A percentile compares a stretch with the other conserved stretches of the same genome.
phyloP scores from a whole-genome alignment of 2,888 invertebrate genomes.

The Rotaria magnacalcarata region DNA sequence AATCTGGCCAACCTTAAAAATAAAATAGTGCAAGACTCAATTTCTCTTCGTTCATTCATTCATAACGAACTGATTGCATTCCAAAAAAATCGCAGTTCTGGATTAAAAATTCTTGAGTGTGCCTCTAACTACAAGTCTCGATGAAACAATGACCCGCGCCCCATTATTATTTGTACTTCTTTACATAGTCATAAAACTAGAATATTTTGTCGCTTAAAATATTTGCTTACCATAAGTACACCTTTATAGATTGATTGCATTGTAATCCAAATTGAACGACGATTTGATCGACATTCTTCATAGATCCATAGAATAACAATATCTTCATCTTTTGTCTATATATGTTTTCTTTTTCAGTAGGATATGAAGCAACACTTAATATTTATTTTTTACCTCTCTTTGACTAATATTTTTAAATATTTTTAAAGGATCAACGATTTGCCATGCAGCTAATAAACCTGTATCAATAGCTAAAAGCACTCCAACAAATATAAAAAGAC shows the following conservation, averaged over 20 bases:
- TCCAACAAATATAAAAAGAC: constrained; percentile 91
- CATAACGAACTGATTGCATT: too few species aligned
- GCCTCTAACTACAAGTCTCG: too few species aligned
- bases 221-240: constrained; percentile 40
- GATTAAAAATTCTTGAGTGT: too few species aligned
- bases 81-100: too few species aligned
- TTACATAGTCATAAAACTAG: too few species aligned
- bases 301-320: constrained; percentile 77
- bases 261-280: constrained; percentile 68
- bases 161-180: too few species aligned
- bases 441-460: constrained; percentile 93
- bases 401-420: background rate
- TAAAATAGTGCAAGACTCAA: too few species aligned
- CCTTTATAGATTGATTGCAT: constrained; percentile 43
- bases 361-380: background rate
- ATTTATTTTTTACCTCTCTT: background rate
- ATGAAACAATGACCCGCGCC: too few species aligned
- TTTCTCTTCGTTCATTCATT: too few species aligned
- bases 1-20: too few species aligned
- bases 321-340: constrained; percentile 75
- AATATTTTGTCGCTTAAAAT: background rate
- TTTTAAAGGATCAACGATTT: constrained; percentile 77
- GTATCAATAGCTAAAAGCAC: constrained; percentile 81
- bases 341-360: constrained; percentile 53
- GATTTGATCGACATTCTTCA: constrained; percentile 88